Evolutionary conservation across 2,888 invertebrate genomes (phyloP), one percentile per base, ranked within the genome.

Genomic region (Lochmaea crataegi): DNA sequence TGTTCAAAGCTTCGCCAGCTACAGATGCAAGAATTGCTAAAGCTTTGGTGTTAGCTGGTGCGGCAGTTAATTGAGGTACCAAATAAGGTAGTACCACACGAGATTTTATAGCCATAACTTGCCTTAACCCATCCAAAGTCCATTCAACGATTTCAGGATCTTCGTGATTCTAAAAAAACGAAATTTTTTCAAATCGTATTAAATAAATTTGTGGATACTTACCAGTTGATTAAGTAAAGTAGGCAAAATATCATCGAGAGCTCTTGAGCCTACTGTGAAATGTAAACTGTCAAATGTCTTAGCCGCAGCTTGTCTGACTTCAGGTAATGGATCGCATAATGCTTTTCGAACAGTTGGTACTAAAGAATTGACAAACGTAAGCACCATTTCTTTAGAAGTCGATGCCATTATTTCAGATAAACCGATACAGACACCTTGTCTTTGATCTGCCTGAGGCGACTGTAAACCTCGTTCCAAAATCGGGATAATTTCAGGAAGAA

Each of bases 381-480:
- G 88, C 64, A 97, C 96, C 92, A 96, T 96, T 83, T 99, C 99
- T 81, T 93, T 92, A 72, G 96, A 97, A 5, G 98, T 99, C 65
- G 98, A 97, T 6, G 94, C 93, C 93, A 99, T 97, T 83, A 99
- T 99, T 90, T 99, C 99, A 0, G 97, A 96, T 45, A 99, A 90
- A 0, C 98, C 99, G 85, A 99, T 97, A 87, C 99, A 99, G 10
- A 99, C 99, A 78, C 99, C 99, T 88, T 99, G 98, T 16, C 99
- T 90, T 88, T 99, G 97, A 88, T 99, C 98, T 0, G 97, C 89
- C 79, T 95, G 93, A 63, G 95, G 94, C 0, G 97, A 97, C 81
- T 94, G 94, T 77, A 99, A 89, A 1, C 99, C 99, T 77, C 93
- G 90, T 87, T 99, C 98, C 78, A 99, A 88, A 83, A 99, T 98